Evolutionary conservation across 2,797 vertebrate species (phyloP).

Genomic region (Myripristis jacobus): DNA sequence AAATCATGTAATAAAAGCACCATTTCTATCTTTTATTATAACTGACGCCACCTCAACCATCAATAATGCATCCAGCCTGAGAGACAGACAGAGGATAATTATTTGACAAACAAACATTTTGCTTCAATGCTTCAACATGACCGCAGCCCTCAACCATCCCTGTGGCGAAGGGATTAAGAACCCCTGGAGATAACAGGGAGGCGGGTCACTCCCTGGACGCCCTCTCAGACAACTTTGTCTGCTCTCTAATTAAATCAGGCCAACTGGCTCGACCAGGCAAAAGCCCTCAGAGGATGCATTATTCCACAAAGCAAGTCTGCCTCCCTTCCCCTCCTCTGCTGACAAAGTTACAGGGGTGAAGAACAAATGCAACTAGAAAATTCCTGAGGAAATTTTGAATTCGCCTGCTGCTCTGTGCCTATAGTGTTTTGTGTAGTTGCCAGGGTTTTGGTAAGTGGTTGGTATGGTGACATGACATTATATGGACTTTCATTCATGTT

Average conservation of each 20-base stretch:
- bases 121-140: neutral
- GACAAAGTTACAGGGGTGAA: slow-evolving; percentile 42
- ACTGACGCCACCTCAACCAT: no score
- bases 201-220: slow-evolving; percentile 52
- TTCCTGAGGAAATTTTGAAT: no score
- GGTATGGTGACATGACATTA: no score
- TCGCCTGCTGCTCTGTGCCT: no score
- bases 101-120: slow-evolving; percentile 28
- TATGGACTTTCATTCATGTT: no score
- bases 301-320: slow-evolving; percentile 54
- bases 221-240: slow-evolving; percentile 60
- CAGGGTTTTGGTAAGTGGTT: no score
- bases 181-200: slow-evolving; percentile 68
- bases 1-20: no score
- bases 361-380: slow-evolving; percentile 21
- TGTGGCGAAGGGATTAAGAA: slow-evolving; percentile 61
- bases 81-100: slow-evolving; percentile 11
- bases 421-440: no score
- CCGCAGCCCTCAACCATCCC: slow-evolving; percentile 42
- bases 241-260: slow-evolving; percentile 74
- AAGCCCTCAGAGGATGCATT: slow-evolving; percentile 61
- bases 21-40: no score
- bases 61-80: slow-evolving; percentile 1
- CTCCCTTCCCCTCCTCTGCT: slow-evolving; percentile 18
- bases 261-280: slow-evolving; percentile 58